phyloP scores from a whole-genome alignment of 2,113 vertebrate species.

The Vidua chalybeata region DNA sequence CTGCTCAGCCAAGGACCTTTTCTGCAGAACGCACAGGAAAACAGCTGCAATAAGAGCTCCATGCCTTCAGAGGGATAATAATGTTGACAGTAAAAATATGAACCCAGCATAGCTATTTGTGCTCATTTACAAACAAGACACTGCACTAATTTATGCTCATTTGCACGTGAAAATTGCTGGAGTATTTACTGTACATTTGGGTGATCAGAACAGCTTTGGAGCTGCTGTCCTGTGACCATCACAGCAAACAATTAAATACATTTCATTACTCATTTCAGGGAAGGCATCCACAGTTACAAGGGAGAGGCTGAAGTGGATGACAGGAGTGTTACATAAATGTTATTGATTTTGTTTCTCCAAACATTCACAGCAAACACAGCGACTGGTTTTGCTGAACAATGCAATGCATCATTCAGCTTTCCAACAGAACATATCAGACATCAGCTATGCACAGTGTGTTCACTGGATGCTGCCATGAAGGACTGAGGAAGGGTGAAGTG shows the following conservation, averaged over 20 bases:
- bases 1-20: not conserved
- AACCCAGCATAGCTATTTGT: not conserved
- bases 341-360: constrained; percentile 25
- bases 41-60: not conserved
- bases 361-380: not conserved
- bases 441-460: not conserved
- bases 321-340: not conserved
- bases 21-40: not conserved
- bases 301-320: not conserved
- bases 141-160: not conserved
- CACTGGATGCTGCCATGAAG: not conserved
- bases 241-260: not conserved
- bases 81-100: not conserved
- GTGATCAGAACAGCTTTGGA: not conserved
- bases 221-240: not conserved
- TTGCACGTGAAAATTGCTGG: not conserved
- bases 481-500: not conserved
- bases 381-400: not conserved
- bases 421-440: not conserved
- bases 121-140: not conserved
- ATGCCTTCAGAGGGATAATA: not conserved
- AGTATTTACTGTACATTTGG: not conserved
- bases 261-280: not conserved
- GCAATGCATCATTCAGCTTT: not conserved
- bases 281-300: not conserved